phyloP scores from a whole-genome alignment of 2,888 invertebrate genomes.

The Drosophila limbata region DNA sequence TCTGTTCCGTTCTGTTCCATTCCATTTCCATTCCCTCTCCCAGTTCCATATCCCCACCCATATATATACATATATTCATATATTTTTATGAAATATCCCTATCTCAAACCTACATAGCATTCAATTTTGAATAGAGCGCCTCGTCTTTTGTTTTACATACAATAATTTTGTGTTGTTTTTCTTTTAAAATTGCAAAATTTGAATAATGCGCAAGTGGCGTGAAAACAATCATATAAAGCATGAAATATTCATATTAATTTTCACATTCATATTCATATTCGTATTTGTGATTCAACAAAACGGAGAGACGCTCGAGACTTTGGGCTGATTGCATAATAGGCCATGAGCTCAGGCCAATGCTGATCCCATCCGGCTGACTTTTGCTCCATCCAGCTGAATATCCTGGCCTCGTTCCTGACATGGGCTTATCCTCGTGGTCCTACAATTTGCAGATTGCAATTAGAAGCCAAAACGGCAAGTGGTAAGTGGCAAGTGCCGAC shows the following conservation, averaged over 20 bases:
- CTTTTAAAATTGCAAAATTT: conserved; percentile 72
- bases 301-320: conserved; percentile 18
- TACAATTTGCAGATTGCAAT: conserved; percentile 70
- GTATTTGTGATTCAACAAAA: conserved; percentile 19
- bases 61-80: conserved; percentile 2
- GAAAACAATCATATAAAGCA: conserved; percentile 44
- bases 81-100: conserved; percentile 13
- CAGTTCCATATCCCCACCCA: conserved; percentile 13
- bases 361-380: conserved; percentile 41
- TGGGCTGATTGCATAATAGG: conserved; percentile 66
- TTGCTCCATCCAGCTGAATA: conserved; percentile 7
- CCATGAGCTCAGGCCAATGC: conserved; percentile 42
- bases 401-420: neutral
- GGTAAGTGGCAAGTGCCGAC: conserved; percentile 30
- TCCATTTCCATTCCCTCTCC: conserved; percentile 18
- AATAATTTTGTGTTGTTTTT: conserved; percentile 28
- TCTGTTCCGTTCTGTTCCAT: conserved; percentile 30
- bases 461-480: conserved; percentile 52
- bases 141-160: conserved; percentile 61
- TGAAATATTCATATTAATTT: conserved; percentile 47
- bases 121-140: conserved; percentile 69
- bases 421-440: neutral
- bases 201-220: conserved; percentile 80
- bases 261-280: conserved; percentile 45
- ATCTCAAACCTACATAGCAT: conserved; percentile 25